These are phyloP conservation scores for Oryzias curvinotus DNA, from an alignment of 2,113 vertebrate genomes.

Conservation along the genomic window DNA sequence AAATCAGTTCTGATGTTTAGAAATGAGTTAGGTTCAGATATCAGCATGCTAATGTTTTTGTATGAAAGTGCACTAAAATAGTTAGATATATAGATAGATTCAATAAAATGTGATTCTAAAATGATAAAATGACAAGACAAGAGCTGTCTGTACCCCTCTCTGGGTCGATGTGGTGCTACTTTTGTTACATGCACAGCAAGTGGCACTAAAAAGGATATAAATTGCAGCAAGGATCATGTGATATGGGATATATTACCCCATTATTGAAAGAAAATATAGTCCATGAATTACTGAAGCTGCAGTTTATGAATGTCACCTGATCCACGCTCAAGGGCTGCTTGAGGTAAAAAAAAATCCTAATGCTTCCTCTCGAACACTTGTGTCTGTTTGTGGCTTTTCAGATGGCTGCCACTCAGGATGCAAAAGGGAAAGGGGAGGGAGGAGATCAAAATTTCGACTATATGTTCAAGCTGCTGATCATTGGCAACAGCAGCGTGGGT, in stretches of 20 bases:
- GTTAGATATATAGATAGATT: not conserved
- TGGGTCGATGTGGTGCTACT: not conserved
- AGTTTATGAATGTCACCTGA: too few relatives aligned
- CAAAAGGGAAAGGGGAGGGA: constrained; percentile 86
- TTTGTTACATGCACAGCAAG: not conserved
- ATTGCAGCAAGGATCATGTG: not conserved
- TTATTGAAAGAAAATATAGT: not conserved
- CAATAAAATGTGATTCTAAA: not conserved
- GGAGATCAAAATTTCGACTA: constrained; percentile 95
- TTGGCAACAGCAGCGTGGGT: constrained; percentile 93
- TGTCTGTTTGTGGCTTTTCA: constrained; percentile 45
- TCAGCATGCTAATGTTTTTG: too few relatives aligned
- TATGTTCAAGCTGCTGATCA: constrained; percentile 94
- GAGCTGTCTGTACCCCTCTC: not conserved
- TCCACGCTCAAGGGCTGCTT: too few relatives aligned
- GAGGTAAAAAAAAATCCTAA: too few relatives aligned
- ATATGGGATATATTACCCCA: not conserved
- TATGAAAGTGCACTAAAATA: too few relatives aligned
- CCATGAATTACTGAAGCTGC: not conserved
- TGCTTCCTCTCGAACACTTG: not conserved
- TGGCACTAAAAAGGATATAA: not conserved
- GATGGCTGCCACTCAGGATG: constrained; percentile 90
- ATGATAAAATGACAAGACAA: not conserved
- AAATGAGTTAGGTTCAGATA: too few relatives aligned
- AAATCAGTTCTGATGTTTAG: too few relatives aligned